Percentiles rank a stretch among this genome's conserved stretches.
phyloP scores from a whole-genome alignment of 2,888 invertebrate species.

The Melolontha melolontha region DNA sequence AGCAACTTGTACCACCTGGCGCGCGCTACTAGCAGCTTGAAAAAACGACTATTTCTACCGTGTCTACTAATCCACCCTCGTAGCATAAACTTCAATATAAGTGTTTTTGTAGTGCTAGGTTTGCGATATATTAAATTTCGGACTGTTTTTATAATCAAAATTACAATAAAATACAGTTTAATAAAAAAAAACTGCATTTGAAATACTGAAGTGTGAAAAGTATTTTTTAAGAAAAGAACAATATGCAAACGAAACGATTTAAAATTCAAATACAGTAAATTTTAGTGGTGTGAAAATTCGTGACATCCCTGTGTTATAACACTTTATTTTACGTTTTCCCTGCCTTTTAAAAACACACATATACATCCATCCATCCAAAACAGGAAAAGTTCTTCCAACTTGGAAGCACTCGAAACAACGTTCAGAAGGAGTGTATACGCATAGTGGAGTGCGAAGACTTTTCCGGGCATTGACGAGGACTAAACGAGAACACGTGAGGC shows the following conservation, averaged over 20 bases:
- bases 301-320: neutral
- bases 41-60: no score
- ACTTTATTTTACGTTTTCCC: slow-evolving; percentile 11
- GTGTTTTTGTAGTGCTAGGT: no score
- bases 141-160: no score
- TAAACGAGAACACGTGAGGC: slow-evolving; percentile 40
- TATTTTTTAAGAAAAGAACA: no score
- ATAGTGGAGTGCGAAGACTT: slow-evolving; percentile 2
- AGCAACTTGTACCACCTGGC: no score
- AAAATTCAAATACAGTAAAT: slow-evolving; percentile 6
- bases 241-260: neutral
- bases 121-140: no score
- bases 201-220: no score
- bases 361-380: neutral
- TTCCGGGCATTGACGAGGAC: slow-evolving; percentile 13
- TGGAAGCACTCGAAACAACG: slow-evolving; percentile 17
- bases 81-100: no score
- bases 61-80: no score
- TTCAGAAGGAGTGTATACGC: neutral
- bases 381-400: neutral
- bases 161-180: no score
- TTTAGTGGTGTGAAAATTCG: neutral
- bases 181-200: no score
- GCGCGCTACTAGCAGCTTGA: no score
- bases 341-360: neutral